phyloP scores from a whole-genome alignment of 2,113 vertebrate species.

The Gallinago paraguaiae region DNA sequence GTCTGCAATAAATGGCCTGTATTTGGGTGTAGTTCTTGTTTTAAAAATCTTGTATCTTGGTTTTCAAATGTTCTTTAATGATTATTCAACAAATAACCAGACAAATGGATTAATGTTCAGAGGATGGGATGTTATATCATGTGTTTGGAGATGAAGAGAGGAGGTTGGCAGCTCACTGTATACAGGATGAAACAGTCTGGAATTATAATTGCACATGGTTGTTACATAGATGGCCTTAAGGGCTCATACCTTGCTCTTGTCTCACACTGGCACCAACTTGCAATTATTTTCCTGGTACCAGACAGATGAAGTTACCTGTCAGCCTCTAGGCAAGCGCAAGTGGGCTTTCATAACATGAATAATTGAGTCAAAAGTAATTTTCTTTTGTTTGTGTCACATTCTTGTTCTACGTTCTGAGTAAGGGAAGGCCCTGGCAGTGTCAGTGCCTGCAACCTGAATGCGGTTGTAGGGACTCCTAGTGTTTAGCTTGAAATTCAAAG shows the following conservation, averaged over 20 bases:
- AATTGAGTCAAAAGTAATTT: constrained; percentile 12
- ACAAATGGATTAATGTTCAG: not conserved
- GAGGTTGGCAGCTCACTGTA: not conserved
- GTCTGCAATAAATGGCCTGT: not conserved
- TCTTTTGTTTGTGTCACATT: not conserved
- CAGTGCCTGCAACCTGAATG: not conserved
- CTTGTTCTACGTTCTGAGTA: not conserved
- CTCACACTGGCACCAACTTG: constrained; percentile 15
- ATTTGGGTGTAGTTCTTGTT: not conserved
- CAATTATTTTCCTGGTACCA: constrained; percentile 18
- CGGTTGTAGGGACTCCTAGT: not conserved
- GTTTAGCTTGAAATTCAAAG: not conserved
- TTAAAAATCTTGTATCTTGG: not conserved
- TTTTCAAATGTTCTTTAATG: not conserved
- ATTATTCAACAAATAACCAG: not conserved
- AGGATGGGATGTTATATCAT: not conserved
- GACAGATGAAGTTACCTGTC: constrained; percentile 7
- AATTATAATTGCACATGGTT: not conserved
- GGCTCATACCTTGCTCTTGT: not conserved
- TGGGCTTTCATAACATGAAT: not conserved
- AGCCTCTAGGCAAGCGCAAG: not conserved
- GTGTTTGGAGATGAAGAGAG: not conserved
- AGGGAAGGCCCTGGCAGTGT: not conserved
- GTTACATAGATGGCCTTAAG: constrained; percentile 14
- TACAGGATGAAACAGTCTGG: not conserved